phyloP scores from a whole-genome alignment of 2,797 vertebrate genomes.

The Muscicapa comitata region DNA sequence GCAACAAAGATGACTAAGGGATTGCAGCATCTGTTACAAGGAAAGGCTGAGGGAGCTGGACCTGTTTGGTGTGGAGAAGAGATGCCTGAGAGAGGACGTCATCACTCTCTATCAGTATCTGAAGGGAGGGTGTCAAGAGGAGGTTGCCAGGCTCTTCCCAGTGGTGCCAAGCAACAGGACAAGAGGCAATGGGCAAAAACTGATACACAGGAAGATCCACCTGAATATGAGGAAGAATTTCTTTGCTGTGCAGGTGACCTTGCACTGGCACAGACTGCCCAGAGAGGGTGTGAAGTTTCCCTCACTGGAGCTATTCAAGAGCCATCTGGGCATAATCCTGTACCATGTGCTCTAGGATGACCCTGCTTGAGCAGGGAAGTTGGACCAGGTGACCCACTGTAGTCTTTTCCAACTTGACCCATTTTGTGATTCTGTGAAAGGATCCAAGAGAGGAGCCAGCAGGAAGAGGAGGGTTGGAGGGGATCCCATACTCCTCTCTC shows the following conservation, averaged over 20 bases:
- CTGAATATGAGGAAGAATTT: not conserved
- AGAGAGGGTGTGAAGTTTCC: not conserved
- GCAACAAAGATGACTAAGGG: not conserved
- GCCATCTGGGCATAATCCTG: too few relatives aligned
- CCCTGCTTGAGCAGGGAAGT: not conserved
- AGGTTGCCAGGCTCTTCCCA: not conserved
- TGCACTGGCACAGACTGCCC: not conserved
- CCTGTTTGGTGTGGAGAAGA: fast-evolving
- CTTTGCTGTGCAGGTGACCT: not conserved
- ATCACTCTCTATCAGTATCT: not conserved
- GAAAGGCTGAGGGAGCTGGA: not conserved
- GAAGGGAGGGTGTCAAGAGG: not conserved
- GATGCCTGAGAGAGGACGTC: not conserved
- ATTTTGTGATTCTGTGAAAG: not conserved
- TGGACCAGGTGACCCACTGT: not conserved
- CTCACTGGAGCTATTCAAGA: not conserved
- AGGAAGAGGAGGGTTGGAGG: not conserved
- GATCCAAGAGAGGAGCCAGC: not conserved
- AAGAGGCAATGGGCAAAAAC: not conserved
- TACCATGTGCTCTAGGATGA: not conserved
- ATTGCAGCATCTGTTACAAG: not conserved
- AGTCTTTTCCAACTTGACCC: not conserved
- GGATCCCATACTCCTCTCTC: fast-evolving
- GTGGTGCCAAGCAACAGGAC: not conserved
- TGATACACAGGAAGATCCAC: not conserved